Conservation (phyloP, 2,113 vertebrate genomes). For the Melanerpes formicivorus region DNA sequence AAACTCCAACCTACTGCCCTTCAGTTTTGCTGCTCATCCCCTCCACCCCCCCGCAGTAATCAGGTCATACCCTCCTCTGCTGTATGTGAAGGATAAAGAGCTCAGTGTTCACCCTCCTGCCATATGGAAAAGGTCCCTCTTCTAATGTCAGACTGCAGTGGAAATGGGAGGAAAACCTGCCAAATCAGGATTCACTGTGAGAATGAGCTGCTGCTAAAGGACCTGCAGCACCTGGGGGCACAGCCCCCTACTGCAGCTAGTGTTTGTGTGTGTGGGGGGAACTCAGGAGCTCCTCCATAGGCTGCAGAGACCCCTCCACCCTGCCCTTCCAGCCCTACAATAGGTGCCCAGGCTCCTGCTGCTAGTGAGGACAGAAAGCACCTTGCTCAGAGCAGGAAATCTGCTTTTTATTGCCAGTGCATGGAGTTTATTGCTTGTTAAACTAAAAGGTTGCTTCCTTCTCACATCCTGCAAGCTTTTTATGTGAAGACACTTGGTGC, state of each 20-base stretch:
- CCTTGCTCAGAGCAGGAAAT: not conserved
- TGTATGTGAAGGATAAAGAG: not conserved
- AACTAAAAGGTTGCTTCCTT: not conserved
- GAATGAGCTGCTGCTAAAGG: not conserved
- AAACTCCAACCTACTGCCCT: not conserved
- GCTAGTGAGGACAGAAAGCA: not conserved
- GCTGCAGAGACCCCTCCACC: not conserved
- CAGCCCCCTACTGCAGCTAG: not conserved
- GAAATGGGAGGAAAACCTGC: not conserved
- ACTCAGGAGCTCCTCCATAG: not conserved
- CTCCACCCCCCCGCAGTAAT: not conserved
- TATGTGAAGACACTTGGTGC: not conserved
- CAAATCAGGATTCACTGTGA: not conserved
- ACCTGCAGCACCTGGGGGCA: not conserved
- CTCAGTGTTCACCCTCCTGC: not conserved
- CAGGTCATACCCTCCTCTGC: not conserved
- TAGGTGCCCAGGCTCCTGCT: accelerated
- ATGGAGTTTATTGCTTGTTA: not conserved
- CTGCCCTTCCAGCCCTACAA: not conserved
- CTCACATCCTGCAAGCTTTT: not conserved
- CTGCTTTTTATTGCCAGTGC: not conserved
- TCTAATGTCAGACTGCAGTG: not conserved
- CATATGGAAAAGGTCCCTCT: not conserved
- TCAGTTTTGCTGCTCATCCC: not conserved
- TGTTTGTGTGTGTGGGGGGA: too few relatives aligned